Evolutionary conservation across 2,797 vertebrate genomes (phyloP), one percentile per base, ranked within the genome.

Genomic region (Cichlasoma orientale): DNA sequence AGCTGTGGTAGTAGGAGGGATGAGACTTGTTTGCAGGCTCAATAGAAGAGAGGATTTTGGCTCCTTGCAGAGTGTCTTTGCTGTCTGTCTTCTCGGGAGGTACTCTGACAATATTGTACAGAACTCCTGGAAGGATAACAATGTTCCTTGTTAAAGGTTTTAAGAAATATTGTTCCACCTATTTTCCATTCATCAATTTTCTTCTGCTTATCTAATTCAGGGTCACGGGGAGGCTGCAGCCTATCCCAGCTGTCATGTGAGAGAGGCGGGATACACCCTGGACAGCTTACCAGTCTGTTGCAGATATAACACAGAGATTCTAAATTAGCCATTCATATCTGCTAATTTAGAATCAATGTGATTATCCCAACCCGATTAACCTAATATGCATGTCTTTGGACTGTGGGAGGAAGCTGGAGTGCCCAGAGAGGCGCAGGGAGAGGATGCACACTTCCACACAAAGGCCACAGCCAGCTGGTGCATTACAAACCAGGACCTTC

Each of bases 1-100:
- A 99, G 94, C 98, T 99, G 95, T 99, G 98, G 78, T 98, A 99
- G 89, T 99, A 99, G 75, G 98, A 98, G 13, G 97, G 97, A 54
- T 94, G 97, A 88, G 92, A 92, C 86, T 86, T 95, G 84, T 97
- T 90, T 41, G 56, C 7, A 75, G 98, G 95, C 38, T 86, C 55
- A 77, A 99, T 97, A 50, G 97, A 97, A 82, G 97, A 98, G 74
- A 99, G 88, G 63, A 99, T 91, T 80, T 93, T 92, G 2, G 96
- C 96, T 63, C 97, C 97, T 36, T 97, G 93, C 38, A 98, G 89
- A 0, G 92, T 95, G 47, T 97, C 96, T 23, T 82, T 81, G 1
- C 14, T 56, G 31, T 90, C 78, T 0, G 82, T 72, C 84, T 93
- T 95, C 85, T 96, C 95, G 0, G 96, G 93, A 59, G 98, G 97